Evolutionary conservation across 2,888 invertebrate species (phyloP), one percentile per base, ranked within the genome.

Genomic region (Plagiodera versicolora): DNA sequence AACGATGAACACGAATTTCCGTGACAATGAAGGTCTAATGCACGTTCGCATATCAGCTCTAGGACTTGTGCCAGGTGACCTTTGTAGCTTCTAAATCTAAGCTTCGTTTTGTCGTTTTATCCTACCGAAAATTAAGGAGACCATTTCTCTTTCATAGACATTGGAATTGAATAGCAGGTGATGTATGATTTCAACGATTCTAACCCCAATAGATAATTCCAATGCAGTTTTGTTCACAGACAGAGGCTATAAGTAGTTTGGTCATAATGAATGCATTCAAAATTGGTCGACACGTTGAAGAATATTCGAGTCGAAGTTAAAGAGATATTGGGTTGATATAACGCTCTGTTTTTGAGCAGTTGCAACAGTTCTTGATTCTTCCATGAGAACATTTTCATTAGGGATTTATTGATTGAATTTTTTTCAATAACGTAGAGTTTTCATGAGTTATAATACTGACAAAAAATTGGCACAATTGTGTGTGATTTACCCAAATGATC

Each of bases 51-150:
- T n/a, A n/a, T 71, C 70, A 67, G 66, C 67, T 70, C 69, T 70
- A 75, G 77, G 76, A 75, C 72, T 71, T 64, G 73, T 75, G 77
- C 77, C 77, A 77, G 75, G 76, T 78, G 76, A 77, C 75, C 78
- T 77, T 72, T 75, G 66, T 32, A 46, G 55, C 58, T 61, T 67
- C 70, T 75, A 75, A 77, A 76, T 76, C 74, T 73, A 66, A 52
- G 67, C 64, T 55, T 24, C 4, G 24, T 24, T 24, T 6, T 24
- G 24, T 24, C 69, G 75, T 75, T 77, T 77, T 78, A 76, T 76
- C 74, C 75, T 68, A 64, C 66, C 69, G 74, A 77, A 76, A 76
- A 78, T 78, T 78, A 77, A 79, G 75, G 74, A 56, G 77, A 65
- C 69, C 75, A 75, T 78, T 75, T 76, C 73, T 76, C 77, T 71